A percentile compares a stretch with the other conserved stretches of the same genome.
These are phyloP conservation scores for Oryzias melastigma DNA, from an alignment of 2,113 vertebrate genomes.

Conservation along the genomic window DNA sequence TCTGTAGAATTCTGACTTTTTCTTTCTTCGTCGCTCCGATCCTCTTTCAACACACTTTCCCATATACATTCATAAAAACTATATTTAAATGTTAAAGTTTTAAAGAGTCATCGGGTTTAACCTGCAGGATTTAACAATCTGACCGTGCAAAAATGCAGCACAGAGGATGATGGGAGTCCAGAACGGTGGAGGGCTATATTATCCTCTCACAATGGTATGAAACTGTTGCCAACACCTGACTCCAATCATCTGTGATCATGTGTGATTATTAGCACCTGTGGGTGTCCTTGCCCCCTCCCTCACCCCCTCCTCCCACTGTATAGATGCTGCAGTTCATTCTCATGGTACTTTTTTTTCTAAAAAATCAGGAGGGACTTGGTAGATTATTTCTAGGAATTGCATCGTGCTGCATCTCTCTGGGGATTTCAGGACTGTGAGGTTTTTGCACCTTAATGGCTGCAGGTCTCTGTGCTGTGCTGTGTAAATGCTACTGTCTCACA, in stretches of 20 bases:
- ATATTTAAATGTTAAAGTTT: not conserved
- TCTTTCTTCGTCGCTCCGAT: not conserved
- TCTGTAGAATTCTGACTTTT: too few species aligned
- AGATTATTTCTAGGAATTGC: conserved; percentile 18
- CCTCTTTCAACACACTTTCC: not conserved
- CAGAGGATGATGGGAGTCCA: conserved; percentile 47
- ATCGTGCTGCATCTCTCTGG: conserved; percentile 4
- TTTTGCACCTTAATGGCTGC: conserved; percentile 20
- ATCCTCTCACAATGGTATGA: conserved; percentile 49
- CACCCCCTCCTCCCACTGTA: not conserved
- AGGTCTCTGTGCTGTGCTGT: conserved; percentile 17
- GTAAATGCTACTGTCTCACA: too few species aligned
- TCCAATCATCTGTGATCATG: conserved; percentile 68
- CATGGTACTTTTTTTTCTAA: conserved; percentile 23
- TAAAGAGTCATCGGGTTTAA: conserved; percentile 6
- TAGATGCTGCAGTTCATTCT: conserved; percentile 9
- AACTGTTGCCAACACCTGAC: conserved; percentile 65
- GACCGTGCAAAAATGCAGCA: conserved; percentile 49
- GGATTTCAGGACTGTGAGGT: conserved; percentile 1
- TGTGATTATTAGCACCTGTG: conserved; percentile 73
- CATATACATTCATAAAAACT: too few species aligned
- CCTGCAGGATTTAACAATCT: conserved; percentile 12
- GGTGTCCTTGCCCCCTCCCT: not conserved
- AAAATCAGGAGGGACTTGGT: conserved; percentile 36
- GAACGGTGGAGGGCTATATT: conserved; percentile 50